Conservation (phyloP, 2,888 invertebrate genomes). For the Dinocampus coccinellae region DNA sequence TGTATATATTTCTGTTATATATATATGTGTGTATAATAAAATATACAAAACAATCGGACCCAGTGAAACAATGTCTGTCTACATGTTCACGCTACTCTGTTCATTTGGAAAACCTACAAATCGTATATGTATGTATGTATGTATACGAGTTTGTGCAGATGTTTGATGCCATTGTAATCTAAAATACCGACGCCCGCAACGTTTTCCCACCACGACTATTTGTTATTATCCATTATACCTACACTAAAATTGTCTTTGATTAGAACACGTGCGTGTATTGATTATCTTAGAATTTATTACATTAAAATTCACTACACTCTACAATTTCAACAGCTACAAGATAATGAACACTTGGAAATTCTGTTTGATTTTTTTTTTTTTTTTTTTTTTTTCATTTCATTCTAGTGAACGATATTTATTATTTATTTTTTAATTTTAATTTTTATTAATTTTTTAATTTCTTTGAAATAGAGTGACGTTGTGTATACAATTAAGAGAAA, state of each 20-base stretch:
- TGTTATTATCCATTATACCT: slow-evolving; percentile 57
- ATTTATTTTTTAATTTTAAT: slow-evolving; percentile 13
- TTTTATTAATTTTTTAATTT: slow-evolving; percentile 13
- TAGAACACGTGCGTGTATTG: slow-evolving; percentile 7
- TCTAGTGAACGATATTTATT: background rate
- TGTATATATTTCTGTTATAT: background rate
- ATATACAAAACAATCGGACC: background rate
- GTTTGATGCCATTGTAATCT: background rate
- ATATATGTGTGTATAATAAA: background rate
- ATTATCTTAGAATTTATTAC: slow-evolving; percentile 55
- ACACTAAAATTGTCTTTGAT: slow-evolving; percentile 56
- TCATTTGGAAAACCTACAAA: background rate
- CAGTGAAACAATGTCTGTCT: background rate
- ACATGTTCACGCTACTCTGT: background rate
- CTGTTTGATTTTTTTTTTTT: slow-evolving; percentile 19
- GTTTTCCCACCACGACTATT: slow-evolving; percentile 11
- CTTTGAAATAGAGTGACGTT: slow-evolving; percentile 6
- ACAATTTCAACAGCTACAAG: slow-evolving; percentile 64
- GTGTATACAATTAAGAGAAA: slow-evolving; percentile 30
- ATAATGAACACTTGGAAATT: slow-evolving; percentile 31
- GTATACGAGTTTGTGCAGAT: background rate
- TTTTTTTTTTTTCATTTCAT: slow-evolving; percentile 26
- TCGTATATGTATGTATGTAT: slow-evolving; percentile 52
- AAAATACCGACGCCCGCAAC: background rate
- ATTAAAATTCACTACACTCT: slow-evolving; percentile 63